Percentiles rank a stretch among this genome's conserved stretches.
These are phyloP conservation scores for Parapsyche elsis DNA, from an alignment of 1,140 invertebrate genomes.

Conservation along the genomic window DNA sequence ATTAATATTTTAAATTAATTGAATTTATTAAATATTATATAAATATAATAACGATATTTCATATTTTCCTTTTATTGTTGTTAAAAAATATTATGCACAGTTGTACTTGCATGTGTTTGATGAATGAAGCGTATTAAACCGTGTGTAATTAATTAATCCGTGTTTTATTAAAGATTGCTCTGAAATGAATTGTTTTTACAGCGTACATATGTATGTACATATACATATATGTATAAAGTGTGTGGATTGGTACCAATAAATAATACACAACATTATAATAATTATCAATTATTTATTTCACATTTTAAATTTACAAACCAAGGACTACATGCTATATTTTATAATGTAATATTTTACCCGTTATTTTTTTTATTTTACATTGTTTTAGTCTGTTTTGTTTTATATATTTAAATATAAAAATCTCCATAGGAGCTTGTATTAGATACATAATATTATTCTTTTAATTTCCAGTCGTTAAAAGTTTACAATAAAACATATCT, in stretches of 20 bases:
- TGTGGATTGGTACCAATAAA: conserved; percentile 48
- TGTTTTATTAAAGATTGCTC: too few species aligned
- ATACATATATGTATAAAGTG: too few species aligned
- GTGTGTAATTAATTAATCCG: conserved; percentile 39
- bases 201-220: too few species aligned
- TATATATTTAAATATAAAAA: conserved; percentile 67
- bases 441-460: conserved; percentile 56
- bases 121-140: conserved; percentile 42
- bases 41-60: conserved; percentile 45
- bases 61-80: conserved; percentile 53
- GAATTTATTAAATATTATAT: conserved; percentile 43
- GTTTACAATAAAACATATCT: conserved; percentile 55
- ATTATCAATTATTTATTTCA: conserved; percentile 69
- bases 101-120: conserved; percentile 43
- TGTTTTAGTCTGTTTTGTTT: conserved; percentile 66
- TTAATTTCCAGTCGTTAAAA: conserved; percentile 57
- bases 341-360: conserved; percentile 66
- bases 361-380: conserved; percentile 62
- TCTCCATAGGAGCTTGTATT: conserved; percentile 67
- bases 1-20: conserved; percentile 53
- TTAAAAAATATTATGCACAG: conserved; percentile 53
- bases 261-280: conserved; percentile 63
- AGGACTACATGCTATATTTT: conserved; percentile 67
- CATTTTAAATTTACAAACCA: conserved; percentile 68
- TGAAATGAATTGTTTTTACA: too few species aligned